Percentiles rank a stretch among this genome's conserved stretches.
These are phyloP conservation scores for Chloebia gouldiae DNA, from an alignment of 2,113 vertebrate species.

Conservation along the genomic window DNA sequence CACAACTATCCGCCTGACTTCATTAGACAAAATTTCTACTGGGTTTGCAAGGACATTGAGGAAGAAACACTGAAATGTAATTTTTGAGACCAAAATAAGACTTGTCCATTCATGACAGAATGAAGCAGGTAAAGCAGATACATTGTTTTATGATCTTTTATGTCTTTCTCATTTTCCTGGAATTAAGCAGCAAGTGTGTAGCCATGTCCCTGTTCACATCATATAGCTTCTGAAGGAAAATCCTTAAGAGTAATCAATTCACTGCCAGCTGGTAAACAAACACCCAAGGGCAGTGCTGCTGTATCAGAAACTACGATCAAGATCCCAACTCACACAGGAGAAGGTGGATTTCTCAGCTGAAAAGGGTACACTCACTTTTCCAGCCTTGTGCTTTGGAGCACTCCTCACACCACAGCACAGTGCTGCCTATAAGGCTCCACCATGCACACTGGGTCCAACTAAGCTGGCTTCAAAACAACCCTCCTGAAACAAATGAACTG, in stretches of 20 bases:
- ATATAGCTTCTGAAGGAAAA: neutral
- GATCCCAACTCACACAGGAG: neutral
- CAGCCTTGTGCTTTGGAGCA: neutral
- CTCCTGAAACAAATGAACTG: neutral
- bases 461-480: neutral
- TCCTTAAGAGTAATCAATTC: neutral
- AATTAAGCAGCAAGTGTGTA: neutral
- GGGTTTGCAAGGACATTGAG: neutral
- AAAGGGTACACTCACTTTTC: neutral
- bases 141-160: neutral
- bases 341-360: neutral
- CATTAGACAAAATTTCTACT: neutral
- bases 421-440: neutral
- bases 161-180: neutral
- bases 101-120: neutral
- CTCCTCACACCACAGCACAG: neutral
- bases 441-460: fast-evolving
- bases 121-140: neutral
- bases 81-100: neutral
- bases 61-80: neutral
- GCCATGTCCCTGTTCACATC: neutral
- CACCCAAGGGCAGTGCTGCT: neutral
- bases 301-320: neutral
- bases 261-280: neutral
- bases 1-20: neutral